Base-by-base conservation (phyloP, 2,888 invertebrate genomes). In the Sphaerophoria rueppellii region DNA sequence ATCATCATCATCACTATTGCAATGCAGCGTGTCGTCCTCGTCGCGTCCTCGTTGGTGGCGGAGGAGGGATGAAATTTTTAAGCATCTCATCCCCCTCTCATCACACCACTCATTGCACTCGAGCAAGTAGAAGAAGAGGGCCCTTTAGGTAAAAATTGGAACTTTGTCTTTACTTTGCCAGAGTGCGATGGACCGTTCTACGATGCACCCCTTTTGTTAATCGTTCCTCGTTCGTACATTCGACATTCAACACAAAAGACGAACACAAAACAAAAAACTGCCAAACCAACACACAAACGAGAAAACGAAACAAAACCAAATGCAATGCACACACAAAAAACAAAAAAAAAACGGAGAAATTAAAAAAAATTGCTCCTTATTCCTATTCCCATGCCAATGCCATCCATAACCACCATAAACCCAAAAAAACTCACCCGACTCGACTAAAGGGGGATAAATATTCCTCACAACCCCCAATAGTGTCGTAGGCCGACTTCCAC, bases 101-200 rank as follows among this genome's bases (percentile, higher is more conserved):
- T 72, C 57, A 72, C 72, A 79, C 61, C 61, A 76, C 73, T 61
- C 71, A 37, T 11, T 61, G 55, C 52, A 67, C 43, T 46, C 35
- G 48, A 60, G 61, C 4, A 57, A 74, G 71, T 76, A 60, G 75
- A 76, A 75, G 80, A 80, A 72, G 24, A 24, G 83, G 73, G 50
- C 81, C 76, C 81, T 86, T 82, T 78, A 78, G 82, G 86, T 81
- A 81, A 86, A 86, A 86, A 86, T 82, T 86, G 86, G 86, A 86
- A 86, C 86, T 86, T 82, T 86, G 86, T 86, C 86, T 86, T 86
- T 78, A 78, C 82, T 82, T 86, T 86, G 74, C 77, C 73, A 78
- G 24, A 24, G 74, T 86, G 82, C 82, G 78, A 81, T 86, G 86
- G 86, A 82, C 82, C 82, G 60, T 86, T 71, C 86, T 73, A 74